Percentiles rank a stretch among this genome's conserved stretches.
Conservation (phyloP, 2,888 invertebrate species). For the Psococerastis gibbosa region DNA sequence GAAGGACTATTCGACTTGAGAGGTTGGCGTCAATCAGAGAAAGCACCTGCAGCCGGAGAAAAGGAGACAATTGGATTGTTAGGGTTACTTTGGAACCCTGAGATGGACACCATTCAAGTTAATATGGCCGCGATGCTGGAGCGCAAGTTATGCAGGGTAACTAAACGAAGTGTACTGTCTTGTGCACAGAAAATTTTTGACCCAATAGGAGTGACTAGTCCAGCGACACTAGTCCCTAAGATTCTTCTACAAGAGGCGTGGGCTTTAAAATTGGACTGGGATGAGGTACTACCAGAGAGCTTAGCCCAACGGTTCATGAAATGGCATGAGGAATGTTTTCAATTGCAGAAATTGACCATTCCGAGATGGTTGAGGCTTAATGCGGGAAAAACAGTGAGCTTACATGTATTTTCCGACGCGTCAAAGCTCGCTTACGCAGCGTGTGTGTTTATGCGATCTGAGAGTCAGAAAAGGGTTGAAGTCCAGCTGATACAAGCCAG, state of each 20-base stretch:
- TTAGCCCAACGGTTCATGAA: not conserved
- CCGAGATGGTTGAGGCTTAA: constrained; percentile 10
- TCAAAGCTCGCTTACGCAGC: not conserved
- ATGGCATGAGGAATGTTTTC: not conserved
- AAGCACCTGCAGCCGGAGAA: no score
- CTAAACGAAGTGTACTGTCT: not conserved
- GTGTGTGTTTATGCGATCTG: not conserved
- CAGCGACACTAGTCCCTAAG: not conserved
- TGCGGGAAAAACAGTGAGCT: not conserved
- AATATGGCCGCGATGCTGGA: no score
- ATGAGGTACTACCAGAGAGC: not conserved
- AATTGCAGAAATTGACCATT: not conserved
- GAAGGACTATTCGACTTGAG: not conserved
- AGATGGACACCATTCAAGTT: not conserved
- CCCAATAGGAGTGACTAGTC: not conserved
- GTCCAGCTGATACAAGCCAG: not conserved
- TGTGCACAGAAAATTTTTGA: not conserved
- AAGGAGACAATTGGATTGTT: not conserved
- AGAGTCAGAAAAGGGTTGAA: not conserved
- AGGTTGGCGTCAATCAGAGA: not conserved
- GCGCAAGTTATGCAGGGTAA: not conserved
- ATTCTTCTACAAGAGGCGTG: not conserved
- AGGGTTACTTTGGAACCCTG: not conserved
- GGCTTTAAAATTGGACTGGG: not conserved
- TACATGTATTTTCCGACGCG: not conserved